Evolutionary conservation across 1,140 invertebrate genomes (phyloP), one percentile per base, ranked within the genome.

Genomic region (Reticulitermes speratus): DNA sequence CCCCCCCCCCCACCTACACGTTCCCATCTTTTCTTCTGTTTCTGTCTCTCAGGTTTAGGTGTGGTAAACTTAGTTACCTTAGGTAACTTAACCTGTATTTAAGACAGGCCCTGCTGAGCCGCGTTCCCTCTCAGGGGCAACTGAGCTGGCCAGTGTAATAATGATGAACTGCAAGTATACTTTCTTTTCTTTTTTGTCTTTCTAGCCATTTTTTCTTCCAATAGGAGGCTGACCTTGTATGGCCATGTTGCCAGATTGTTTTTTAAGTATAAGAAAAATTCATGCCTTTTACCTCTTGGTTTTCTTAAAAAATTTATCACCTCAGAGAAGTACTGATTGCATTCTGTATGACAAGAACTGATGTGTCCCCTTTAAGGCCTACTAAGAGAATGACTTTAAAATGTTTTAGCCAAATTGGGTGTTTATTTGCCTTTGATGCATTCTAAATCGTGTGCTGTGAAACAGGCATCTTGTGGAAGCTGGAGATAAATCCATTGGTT

Each of bases 21-120:
- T 2, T 30, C 16, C 65, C 2, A 38, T 55, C 14, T 55, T 55
- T 75, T 16, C n/a, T 6, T 75, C 3, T 75, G 25, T 75, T 19
- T 19, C 25, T 65, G 16, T n/a, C 59, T 65, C 21, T 65, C 7
- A 19, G 7, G n/a, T n/a, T 75, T n/a, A 75, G 65, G 65, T n/a
- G 65, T 75, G 65, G 65, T 75, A 14, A 75, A 3, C 65, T 75
- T 8, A 0, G 59, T 65, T 65, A 65, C 59, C 59, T 59, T 25
- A 75, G 65, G 65, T 75, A 75, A n/a, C 65, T 75, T 75, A 75
- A 75, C 65, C 65, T 75, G 65, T 75, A 75, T 75, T 75, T 75
- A 75, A 75, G 65, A 75, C 65, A 75, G 65, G 0, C 65, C 65
- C 65, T 25, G 8, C n/a, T 59, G 6, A 30, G 25, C 65, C n/a